Base-by-base conservation (phyloP, 2,113 vertebrate species). In the Xenus cinereus region DNA sequence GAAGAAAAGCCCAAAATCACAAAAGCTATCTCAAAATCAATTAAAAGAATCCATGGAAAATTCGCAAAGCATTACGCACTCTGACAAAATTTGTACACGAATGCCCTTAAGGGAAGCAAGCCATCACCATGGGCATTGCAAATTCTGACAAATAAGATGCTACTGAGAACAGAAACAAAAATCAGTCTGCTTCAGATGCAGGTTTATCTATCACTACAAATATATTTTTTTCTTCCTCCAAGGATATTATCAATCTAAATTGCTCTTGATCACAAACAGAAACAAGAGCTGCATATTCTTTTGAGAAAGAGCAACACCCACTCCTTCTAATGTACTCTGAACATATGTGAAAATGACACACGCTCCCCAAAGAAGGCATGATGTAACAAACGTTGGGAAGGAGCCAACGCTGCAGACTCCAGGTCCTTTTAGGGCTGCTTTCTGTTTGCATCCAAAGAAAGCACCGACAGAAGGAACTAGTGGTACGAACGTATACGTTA, bases 381-480 rank as follows among this genome's bases (percentile, higher is more conserved):
- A 93, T 69, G 48, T 39, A 95, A 93, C 51, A 68, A 60, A 85
- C 32, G 19, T 6, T 95, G 66, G 77, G 81, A 94, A 92, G 30
- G 21, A 91, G 87, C 74, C 94, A 95, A 3, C 0, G 3, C 28
- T 91, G 53, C 62, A 93, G 26, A 86, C 51, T 89, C 39, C 88
- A 86, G 72, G 39, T 84, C 72, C 92, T 96, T 97, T 83, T 90
- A 84, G 33, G 86, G 68, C 59, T 89, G 43, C 35, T 73, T 86
- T 67, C 30, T 93, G 39, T 77, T 74, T 86, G 71, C 41, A 60
- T 73, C 26, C 60, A 63, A 88, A 93, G 66, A 69, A 88, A 95
- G 72, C 28, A 46, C 7, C 7, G 12, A 48, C 43, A 93, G 62
- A 60, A 94, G 20, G 20, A 72, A 87, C 32, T 35, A 33, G 12